phyloP scores from a whole-genome alignment of 1,140 invertebrate genomes.

The Drosophila oshimai region DNA sequence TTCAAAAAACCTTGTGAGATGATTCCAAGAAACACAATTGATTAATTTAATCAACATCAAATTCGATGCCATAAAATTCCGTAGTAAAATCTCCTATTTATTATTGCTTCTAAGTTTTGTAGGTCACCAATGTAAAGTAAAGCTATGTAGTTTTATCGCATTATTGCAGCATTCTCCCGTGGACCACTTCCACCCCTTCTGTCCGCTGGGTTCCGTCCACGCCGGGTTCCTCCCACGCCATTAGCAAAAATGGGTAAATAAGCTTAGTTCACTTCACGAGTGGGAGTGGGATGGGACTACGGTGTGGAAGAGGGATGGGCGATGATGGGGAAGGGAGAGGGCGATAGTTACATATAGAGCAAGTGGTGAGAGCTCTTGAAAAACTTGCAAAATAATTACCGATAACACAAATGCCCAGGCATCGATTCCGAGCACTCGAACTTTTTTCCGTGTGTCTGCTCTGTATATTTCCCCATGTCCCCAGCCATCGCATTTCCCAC shows the following conservation, averaged over 20 bases:
- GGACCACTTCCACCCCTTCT: not conserved
- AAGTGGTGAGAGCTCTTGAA: slow-evolving; percentile 51
- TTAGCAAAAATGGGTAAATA: slow-evolving; percentile 33
- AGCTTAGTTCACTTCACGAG: slow-evolving; percentile 18
- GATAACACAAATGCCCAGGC: slow-evolving; percentile 35
- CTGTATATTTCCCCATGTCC: not conserved
- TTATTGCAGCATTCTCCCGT: slow-evolving; percentile 17
- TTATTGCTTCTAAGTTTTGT: not conserved
- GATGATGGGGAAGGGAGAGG: not conserved
- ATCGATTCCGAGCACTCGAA: slow-evolving; percentile 20
- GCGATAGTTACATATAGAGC: no score
- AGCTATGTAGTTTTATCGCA: slow-evolving; percentile 17
- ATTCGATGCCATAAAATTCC: no score
- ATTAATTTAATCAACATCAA: no score
- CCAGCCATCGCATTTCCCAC: not conserved
- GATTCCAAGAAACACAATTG: no score
- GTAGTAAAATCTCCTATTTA: no score
- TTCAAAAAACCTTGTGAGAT: no score
- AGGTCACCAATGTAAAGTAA: not conserved
- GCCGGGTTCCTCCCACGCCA: slow-evolving; percentile 6
- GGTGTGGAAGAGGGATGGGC: not conserved
- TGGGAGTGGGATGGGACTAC: not conserved
- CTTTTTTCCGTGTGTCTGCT: slow-evolving; percentile 1
- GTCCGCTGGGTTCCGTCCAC: not conserved
- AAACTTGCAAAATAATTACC: slow-evolving; percentile 73